phyloP scores from a whole-genome alignment of 2,113 vertebrate genomes.

The Platysternon megacephalum region DNA sequence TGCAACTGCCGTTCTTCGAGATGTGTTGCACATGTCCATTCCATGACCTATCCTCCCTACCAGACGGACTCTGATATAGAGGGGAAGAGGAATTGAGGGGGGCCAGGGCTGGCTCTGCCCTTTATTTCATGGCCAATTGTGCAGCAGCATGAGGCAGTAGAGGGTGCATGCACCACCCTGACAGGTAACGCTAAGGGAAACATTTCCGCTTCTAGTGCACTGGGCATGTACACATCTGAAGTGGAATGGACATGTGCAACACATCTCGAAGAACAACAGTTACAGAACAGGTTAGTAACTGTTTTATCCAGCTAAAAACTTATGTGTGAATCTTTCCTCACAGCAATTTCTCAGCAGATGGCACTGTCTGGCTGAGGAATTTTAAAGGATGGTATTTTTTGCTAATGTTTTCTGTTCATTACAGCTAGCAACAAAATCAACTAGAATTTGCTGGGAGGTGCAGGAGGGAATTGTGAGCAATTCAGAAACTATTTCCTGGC shows the following conservation, averaged over 20 bases:
- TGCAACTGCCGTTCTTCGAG: background rate
- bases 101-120: background rate
- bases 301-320: background rate
- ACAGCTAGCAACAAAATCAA: background rate
- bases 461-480: background rate
- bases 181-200: background rate
- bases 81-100: background rate
- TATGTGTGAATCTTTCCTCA: background rate
- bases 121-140: background rate
- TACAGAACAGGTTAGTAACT: fast-evolving
- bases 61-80: background rate
- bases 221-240: background rate
- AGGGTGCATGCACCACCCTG: background rate
- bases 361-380: background rate
- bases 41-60: background rate
- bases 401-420: background rate
- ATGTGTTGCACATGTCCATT: background rate
- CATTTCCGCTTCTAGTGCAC: background rate
- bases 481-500: background rate
- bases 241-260: background rate
- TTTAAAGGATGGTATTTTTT: background rate
- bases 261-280: background rate
- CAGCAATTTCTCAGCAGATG: background rate
- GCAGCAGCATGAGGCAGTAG: background rate
- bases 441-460: background rate